phyloP scores from a whole-genome alignment of 1,140 invertebrate genomes.

The fruit fly (Drosophila melanogaster) region DNA sequence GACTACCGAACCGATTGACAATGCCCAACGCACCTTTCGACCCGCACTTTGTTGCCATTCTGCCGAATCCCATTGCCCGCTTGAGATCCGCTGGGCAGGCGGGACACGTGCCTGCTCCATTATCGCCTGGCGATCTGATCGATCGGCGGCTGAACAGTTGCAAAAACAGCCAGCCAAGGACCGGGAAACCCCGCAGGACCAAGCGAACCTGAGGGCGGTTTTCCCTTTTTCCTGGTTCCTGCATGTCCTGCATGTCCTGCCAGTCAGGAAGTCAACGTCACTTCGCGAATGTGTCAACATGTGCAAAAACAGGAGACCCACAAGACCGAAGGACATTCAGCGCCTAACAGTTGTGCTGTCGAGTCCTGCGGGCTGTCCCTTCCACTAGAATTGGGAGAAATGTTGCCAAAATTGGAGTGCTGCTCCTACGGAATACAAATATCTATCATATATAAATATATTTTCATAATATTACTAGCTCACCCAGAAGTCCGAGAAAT shows the following conservation, averaged over 20 bases:
- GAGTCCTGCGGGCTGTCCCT: constrained; percentile 28
- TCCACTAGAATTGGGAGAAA: background rate
- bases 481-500: background rate
- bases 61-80: constrained; percentile 24
- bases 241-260: constrained; percentile 43
- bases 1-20: constrained; percentile 31
- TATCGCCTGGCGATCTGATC: constrained; percentile 35
- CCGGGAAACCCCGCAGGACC: constrained; percentile 22
- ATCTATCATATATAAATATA: background rate
- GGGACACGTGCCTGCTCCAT: constrained; percentile 61
- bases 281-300: constrained; percentile 65
- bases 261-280: constrained; percentile 68
- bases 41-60: constrained; percentile 56
- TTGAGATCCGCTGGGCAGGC: constrained; percentile 47
- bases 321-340: constrained; percentile 29
- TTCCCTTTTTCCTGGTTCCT: constrained; percentile 1
- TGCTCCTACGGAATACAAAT: background rate
- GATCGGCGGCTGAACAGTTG: constrained; percentile 63
- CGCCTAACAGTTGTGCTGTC: constrained; percentile 32
- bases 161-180: constrained; percentile 49
- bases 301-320: constrained; percentile 49
- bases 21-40: constrained; percentile 65
- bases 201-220: constrained; percentile 4
- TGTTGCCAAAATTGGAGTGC: background rate
- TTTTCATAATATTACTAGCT: background rate